These are phyloP conservation scores for Plectus sambesii DNA, from an alignment of 1,140 invertebrate genomes.

Conservation along the genomic window DNA sequence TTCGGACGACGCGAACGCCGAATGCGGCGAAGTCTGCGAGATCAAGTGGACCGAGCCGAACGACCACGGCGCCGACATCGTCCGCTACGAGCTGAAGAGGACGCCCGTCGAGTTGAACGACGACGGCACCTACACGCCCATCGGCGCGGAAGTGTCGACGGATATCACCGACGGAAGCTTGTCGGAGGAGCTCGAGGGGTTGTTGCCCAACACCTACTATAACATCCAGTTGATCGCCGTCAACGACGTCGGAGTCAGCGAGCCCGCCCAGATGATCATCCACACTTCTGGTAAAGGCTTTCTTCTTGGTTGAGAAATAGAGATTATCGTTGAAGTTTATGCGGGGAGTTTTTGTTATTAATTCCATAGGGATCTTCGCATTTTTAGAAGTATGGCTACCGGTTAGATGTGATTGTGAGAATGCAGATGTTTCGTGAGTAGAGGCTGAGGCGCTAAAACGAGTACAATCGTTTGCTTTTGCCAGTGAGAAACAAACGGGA, in stretches of 20 bases:
- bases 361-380: too few species aligned
- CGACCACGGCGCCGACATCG: conserved; percentile 12
- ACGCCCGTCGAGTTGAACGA: conserved; percentile 15
- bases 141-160: conserved; percentile 9
- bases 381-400: too few species aligned
- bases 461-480: too few species aligned
- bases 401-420: too few species aligned
- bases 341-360: too few species aligned
- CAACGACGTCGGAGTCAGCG: conserved; percentile 12
- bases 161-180: conserved; percentile 6
- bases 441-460: too few species aligned
- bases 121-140: conserved; percentile 11
- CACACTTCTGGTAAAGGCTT: conserved; percentile 13
- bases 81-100: conserved; percentile 8
- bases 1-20: conserved; percentile 8
- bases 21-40: conserved; percentile 12
- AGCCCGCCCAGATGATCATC: conserved; percentile 8
- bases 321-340: too few species aligned
- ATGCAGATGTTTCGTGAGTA: too few species aligned
- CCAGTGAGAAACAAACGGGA: too few species aligned
- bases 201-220: conserved; percentile 17
- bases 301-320: too few species aligned
- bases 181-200: conserved; percentile 1
- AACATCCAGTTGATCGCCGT: conserved; percentile 5
- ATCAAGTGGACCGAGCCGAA: conserved; percentile 18